Conservation (phyloP, 2,888 invertebrate species). For the Andrena haemorrhoa region DNA sequence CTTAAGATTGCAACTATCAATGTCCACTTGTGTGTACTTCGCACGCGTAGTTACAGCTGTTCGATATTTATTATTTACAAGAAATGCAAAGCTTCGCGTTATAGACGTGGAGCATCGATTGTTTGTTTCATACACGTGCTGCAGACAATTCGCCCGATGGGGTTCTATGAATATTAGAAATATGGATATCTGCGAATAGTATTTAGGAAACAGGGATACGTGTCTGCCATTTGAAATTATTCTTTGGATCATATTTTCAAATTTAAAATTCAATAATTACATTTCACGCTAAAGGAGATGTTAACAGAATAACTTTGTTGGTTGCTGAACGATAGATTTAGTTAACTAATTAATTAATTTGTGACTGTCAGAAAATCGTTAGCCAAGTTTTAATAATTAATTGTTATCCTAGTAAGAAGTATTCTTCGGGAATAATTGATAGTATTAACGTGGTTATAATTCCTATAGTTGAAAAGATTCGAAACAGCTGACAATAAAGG, state of each 20-base stretch:
- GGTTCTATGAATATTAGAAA: not conserved
- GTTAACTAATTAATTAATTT: too few species aligned
- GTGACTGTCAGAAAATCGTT: too few species aligned
- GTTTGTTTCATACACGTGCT: constrained; percentile 16
- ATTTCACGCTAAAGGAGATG: too few species aligned
- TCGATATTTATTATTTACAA: constrained; percentile 26
- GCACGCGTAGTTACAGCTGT: constrained; percentile 4
- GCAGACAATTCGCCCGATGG: not conserved
- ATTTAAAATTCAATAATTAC: too few species aligned
- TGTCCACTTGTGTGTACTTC: not conserved
- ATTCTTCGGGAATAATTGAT: not conserved
- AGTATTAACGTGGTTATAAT: not conserved
- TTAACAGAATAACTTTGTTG: too few species aligned
- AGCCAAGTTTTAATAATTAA: too few species aligned
- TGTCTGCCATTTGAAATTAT: not conserved
- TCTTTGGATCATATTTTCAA: not conserved
- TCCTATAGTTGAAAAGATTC: not conserved
- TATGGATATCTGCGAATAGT: not conserved
- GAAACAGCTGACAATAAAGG: not conserved
- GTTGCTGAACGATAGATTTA: too few species aligned
- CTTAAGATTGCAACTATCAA: not conserved
- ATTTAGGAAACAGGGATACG: not conserved
- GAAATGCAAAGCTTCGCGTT: constrained; percentile 19
- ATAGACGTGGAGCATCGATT: constrained; percentile 25
- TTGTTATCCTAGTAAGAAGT: too few species aligned